Evolutionary conservation across 2,797 vertebrate species (phyloP).

Genomic region (Parauchenoglanis ngamensis): DNA sequence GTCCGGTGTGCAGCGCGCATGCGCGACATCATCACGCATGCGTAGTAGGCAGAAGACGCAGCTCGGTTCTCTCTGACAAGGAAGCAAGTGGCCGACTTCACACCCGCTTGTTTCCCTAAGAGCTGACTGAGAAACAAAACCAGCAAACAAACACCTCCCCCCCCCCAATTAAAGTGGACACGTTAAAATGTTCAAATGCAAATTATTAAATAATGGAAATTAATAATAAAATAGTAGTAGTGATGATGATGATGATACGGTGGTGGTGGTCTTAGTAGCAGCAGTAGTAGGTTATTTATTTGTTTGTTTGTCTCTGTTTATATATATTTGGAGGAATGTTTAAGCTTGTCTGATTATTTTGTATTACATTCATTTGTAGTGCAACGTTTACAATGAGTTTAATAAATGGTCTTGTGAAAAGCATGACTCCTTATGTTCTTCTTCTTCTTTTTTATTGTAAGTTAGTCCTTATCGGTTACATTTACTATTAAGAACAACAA

Average conservation of each 20-base stretch:
- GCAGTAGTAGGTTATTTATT: background rate
- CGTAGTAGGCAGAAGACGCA: background rate
- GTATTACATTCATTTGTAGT: background rate
- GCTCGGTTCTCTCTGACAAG: background rate
- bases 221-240: background rate
- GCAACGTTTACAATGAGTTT: background rate
- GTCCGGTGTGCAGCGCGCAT: constrained; percentile 14
- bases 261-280: no score
- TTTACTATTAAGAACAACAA: background rate
- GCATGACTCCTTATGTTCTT: background rate
- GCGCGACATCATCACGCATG: background rate
- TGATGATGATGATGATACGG: background rate
- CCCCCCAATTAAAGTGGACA: background rate
- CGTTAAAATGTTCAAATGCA: background rate
- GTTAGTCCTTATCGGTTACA: background rate
- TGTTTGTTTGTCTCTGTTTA: background rate
- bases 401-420: background rate
- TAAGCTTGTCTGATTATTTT: background rate
- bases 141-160: no score
- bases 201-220: background rate
- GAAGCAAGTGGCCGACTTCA: background rate
- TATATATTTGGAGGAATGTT: background rate
- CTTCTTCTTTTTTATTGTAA: background rate
- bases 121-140: background rate
- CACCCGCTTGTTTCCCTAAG: background rate